A percentile compares a stretch with the other conserved stretches of the same genome.
phyloP scores from a whole-genome alignment of 2,113 vertebrate genomes.

The Anser brachyrhynchus region DNA sequence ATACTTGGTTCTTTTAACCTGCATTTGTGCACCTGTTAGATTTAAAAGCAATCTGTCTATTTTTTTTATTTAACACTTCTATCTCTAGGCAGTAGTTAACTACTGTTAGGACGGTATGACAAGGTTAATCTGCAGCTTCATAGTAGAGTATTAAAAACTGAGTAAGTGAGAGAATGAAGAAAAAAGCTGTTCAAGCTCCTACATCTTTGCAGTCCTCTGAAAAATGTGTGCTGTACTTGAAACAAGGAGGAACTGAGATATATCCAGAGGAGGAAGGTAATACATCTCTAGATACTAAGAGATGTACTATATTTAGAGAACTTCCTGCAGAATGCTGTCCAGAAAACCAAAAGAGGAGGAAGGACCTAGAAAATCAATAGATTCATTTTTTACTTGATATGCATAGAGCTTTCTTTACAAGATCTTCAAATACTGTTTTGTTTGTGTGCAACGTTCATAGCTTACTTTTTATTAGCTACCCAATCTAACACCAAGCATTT shows the following conservation, averaged over 20 bases:
- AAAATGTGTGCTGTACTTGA: background rate
- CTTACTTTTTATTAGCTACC: background rate
- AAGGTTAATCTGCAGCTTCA: background rate
- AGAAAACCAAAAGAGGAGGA: background rate
- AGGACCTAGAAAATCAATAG: background rate
- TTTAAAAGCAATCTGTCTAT: background rate
- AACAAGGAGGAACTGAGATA: background rate
- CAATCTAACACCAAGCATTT: background rate
- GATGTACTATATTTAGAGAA: background rate
- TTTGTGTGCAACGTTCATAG: fast-evolving
- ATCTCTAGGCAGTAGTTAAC: background rate
- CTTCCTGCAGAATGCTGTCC: background rate
- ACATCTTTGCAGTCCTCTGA: background rate
- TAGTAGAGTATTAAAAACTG: background rate
- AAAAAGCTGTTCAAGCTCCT: background rate
- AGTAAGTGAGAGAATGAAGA: background rate
- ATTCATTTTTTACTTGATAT: background rate
- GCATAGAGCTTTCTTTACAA: background rate
- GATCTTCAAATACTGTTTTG: background rate
- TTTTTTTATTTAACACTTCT: background rate
- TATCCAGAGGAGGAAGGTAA: background rate
- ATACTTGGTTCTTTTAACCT: background rate
- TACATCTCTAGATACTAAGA: background rate
- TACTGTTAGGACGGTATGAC: background rate
- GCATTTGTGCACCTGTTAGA: background rate